A percentile compares a stretch with the other conserved stretches of the same genome.
Conservation (phyloP, 2,797 vertebrate genomes). For the Muscicapa comitata region DNA sequence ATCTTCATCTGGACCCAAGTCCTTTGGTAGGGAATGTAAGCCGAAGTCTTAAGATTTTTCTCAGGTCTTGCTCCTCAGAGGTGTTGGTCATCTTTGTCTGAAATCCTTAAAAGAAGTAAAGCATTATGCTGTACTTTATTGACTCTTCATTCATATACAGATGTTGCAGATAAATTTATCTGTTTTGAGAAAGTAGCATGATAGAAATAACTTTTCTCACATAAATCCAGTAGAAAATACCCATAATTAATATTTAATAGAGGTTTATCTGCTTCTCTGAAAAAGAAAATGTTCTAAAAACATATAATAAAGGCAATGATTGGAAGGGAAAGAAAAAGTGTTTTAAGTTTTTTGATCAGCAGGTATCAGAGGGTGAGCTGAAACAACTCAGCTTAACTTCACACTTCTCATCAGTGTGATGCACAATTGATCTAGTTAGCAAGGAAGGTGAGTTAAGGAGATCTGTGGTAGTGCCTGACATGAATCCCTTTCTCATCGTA, state of each 20-base stretch:
- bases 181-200: not conserved
- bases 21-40: not conserved
- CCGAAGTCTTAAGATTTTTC: not conserved
- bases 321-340: not conserved
- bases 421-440: not conserved
- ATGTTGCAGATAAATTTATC: not conserved
- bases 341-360: not conserved
- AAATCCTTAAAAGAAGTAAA: not conserved
- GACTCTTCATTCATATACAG: not conserved
- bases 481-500: not conserved
- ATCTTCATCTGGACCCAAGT: not conserved
- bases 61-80: not conserved
- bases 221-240: not conserved
- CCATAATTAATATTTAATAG: not conserved
- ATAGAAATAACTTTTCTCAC: not conserved
- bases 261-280: not conserved
- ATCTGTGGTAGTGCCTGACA: not conserved
- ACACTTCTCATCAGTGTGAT: not conserved
- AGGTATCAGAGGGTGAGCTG: not conserved
- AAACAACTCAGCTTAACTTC: not conserved
- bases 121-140: not conserved
- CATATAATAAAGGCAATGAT: accelerated
- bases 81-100: not conserved
- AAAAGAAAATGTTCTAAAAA: not conserved
- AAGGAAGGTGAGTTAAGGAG: not conserved